phyloP scores from a whole-genome alignment of 2,797 vertebrate species.

The Netta rufina region DNA sequence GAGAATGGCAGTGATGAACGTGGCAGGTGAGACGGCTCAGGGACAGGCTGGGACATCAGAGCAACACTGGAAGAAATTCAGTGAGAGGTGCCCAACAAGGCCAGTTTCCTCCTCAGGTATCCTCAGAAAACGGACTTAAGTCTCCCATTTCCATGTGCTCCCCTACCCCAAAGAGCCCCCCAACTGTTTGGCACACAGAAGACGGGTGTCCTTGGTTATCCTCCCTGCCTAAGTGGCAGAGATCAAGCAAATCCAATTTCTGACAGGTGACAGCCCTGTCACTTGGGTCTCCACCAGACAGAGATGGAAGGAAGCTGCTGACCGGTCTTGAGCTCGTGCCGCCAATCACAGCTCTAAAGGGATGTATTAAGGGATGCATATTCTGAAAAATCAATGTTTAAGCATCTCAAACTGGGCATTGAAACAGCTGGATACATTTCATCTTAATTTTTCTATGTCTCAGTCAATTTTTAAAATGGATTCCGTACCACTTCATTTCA shows the following conservation, averaged over 20 bases:
- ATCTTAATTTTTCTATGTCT: conserved; percentile 13
- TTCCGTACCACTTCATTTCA: conserved; percentile 45
- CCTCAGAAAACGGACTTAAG: background rate
- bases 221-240: rapidly evolving
- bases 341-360: background rate
- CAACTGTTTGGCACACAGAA: rapidly evolving
- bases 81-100: background rate
- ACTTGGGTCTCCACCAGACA: rapidly evolving
- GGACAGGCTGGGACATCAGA: background rate
- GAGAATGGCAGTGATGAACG: background rate
- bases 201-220: background rate
- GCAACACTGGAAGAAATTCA: background rate
- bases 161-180: background rate
- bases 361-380: background rate
- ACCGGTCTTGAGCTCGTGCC: background rate
- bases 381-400: conserved; percentile 2
- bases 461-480: conserved; percentile 21
- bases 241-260: background rate
- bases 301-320: background rate
- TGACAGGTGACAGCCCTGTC: background rate
- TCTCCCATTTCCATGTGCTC: background rate
- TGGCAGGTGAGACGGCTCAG: background rate
- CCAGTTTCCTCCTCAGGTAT: rapidly evolving
- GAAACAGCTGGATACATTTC: conserved; percentile 44
- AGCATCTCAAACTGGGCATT: background rate